Percentiles rank a stretch among this genome's conserved stretches.
phyloP scores from a whole-genome alignment of 2,888 invertebrate genomes.

The Hypomecis punctinalis region DNA sequence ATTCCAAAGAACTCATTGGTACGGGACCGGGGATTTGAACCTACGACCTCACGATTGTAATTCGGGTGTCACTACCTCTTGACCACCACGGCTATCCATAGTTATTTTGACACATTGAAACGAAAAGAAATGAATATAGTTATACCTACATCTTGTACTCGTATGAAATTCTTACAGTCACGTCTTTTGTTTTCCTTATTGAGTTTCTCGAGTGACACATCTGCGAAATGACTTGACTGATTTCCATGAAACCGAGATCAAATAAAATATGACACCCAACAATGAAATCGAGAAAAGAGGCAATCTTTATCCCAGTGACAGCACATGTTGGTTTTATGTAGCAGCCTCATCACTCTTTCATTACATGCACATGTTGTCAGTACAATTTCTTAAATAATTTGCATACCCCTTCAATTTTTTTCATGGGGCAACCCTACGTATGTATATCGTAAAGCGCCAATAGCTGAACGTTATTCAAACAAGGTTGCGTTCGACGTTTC shows the following conservation, averaged over 20 bases:
- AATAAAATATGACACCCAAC: slow-evolving; percentile 17
- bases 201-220: slow-evolving; percentile 7
- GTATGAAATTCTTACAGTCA: no score
- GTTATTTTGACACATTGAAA: no score
- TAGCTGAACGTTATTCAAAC: slow-evolving; percentile 61
- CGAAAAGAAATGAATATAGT: no score
- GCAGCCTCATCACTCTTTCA: slow-evolving; percentile 14
- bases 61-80: no score
- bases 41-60: no score
- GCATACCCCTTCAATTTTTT: slow-evolving; percentile 63
- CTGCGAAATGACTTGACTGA: slow-evolving; percentile 9
- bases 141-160: background rate
- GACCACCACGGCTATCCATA: no score
- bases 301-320: background rate
- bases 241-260: slow-evolving; percentile 7
- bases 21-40: no score
- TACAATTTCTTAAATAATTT: slow-evolving; percentile 60
- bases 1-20: no score
- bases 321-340: slow-evolving; percentile 6
- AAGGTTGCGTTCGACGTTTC: slow-evolving; percentile 36
- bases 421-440: slow-evolving; percentile 69
- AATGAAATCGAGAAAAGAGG: slow-evolving; percentile 2
- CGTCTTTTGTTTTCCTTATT: slow-evolving; percentile 3
- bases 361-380: slow-evolving; percentile 41
- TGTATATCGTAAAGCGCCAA: slow-evolving; percentile 51